Conservation (phyloP, 2,797 vertebrate genomes). For the Lepidocolaptes lacrymiger region DNA sequence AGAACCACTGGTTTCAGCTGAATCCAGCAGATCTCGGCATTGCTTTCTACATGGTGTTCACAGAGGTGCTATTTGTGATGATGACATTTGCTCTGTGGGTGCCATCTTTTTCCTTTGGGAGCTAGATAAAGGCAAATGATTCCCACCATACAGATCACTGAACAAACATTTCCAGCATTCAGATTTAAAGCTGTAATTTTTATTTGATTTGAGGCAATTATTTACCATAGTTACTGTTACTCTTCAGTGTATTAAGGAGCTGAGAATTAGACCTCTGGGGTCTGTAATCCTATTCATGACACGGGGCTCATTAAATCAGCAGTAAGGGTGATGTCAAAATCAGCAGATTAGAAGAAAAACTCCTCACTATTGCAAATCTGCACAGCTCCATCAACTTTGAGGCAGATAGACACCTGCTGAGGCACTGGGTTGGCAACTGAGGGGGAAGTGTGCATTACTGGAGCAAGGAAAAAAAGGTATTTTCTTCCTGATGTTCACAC, state of each 20-base stretch:
- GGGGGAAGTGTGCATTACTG: not conserved
- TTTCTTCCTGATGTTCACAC: not conserved
- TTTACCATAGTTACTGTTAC: conserved; percentile 55
- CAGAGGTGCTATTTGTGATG: not conserved
- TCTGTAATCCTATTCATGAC: conserved; percentile 56
- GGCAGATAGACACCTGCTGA: conserved; percentile 26
- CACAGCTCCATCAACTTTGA: not conserved
- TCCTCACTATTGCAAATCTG: not conserved
- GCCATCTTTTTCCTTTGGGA: not conserved
- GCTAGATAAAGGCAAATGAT: not conserved
- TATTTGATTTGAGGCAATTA: conserved; percentile 49
- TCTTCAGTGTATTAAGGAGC: conserved; percentile 26
- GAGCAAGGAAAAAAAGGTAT: not conserved
- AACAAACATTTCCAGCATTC: not conserved
- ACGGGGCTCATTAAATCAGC: conserved; percentile 47
- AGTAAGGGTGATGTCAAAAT: conserved; percentile 35
- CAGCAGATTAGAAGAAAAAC: conserved; percentile 26
- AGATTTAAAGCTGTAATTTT: conserved; percentile 35
- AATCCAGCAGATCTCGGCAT: not conserved
- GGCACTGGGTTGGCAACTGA: not conserved
- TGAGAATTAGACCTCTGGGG: conserved; percentile 44
- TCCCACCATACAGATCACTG: not conserved
- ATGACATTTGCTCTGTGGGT: not conserved
- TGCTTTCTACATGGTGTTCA: not conserved
- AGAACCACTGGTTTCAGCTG: not conserved